These are phyloP conservation scores for Cercopithecus neglectus DNA, from an alignment of 2,797 vertebrate species.

Conservation along the genomic window DNA sequence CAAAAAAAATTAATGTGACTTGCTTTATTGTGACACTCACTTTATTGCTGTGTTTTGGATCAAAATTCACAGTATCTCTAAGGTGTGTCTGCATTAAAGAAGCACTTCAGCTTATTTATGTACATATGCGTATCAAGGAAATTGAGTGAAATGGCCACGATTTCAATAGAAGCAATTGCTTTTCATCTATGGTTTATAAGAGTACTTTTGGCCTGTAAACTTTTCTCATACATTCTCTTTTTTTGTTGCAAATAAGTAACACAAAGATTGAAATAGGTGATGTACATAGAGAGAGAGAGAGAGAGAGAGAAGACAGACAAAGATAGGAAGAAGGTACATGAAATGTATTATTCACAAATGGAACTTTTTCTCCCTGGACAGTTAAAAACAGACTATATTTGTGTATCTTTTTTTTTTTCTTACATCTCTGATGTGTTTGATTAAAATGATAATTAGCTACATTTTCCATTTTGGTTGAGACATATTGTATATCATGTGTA, in stretches of 20 bases:
- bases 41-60: neutral
- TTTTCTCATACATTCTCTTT: neutral
- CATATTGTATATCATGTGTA: constrained; percentile 20
- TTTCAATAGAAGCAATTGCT: constrained; percentile 19
- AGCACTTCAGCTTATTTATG: neutral
- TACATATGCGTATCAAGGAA: neutral
- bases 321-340: neutral
- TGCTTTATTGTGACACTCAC: neutral
- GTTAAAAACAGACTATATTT: constrained; percentile 39
- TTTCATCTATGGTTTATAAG: neutral
- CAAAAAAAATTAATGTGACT: neutral
- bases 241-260: neutral
- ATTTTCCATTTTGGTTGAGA: constrained; percentile 44
- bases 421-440: neutral
- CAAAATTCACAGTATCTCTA: neutral
- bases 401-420: neutral
- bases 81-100: neutral
- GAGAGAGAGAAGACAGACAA: neutral
- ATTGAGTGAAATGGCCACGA: neutral
- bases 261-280: neutral
- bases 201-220: neutral
- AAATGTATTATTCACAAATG: neutral
- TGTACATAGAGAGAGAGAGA: neutral
- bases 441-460: constrained; percentile 69
- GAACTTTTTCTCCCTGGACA: neutral